Evolutionary conservation across 2,113 vertebrate genomes (phyloP).

Genomic region (Dipodomys merriami): DNA sequence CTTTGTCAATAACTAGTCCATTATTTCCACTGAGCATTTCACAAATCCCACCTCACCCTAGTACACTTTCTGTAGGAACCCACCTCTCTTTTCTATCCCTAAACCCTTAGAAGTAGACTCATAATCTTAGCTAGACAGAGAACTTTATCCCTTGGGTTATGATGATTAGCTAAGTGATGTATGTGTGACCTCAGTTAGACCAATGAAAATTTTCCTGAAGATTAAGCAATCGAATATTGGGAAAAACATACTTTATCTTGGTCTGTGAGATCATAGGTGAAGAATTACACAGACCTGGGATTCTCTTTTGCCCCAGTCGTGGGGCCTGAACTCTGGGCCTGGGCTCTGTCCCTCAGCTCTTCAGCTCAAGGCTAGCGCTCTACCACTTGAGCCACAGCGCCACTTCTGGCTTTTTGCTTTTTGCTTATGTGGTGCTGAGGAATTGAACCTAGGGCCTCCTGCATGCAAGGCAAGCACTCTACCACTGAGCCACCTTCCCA

Average conservation of each 20-base stretch:
- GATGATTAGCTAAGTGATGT: neutral
- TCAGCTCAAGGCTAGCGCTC: too few species aligned
- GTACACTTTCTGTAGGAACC: neutral
- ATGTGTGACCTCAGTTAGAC: neutral
- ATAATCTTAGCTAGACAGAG: neutral
- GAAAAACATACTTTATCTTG: neutral
- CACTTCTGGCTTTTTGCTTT: too few species aligned
- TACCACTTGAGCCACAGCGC: too few species aligned
- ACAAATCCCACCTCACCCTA: neutral
- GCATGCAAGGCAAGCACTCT: too few species aligned
- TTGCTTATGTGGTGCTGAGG: too few species aligned
- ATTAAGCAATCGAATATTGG: neutral
- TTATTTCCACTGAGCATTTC: neutral
- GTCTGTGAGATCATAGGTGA: neutral
- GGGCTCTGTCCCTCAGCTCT: too few species aligned
- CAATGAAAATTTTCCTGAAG: conserved; percentile 5
- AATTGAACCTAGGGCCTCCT: too few species aligned
- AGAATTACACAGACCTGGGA: neutral
- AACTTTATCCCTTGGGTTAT: neutral
- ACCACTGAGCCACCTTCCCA: too few species aligned
- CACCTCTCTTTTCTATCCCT: neutral
- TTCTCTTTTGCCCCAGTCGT: neutral
- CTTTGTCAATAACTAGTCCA: neutral
- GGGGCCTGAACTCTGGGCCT: too few species aligned
- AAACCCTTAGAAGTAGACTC: neutral